Conservation (phyloP, 2,888 invertebrate species). For the Parelbella ahira region DNA sequence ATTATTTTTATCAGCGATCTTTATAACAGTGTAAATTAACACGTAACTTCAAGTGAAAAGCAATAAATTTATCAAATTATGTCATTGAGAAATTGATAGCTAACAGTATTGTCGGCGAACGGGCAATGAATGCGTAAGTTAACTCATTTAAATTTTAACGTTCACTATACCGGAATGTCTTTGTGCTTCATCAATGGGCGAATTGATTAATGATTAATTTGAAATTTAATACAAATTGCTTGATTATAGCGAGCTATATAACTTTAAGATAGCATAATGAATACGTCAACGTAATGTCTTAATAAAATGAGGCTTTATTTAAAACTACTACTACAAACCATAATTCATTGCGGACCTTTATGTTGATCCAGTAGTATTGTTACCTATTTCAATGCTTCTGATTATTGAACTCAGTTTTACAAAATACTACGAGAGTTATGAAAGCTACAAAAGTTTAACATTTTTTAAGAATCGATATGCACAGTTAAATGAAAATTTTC, state of each 20-base stretch:
- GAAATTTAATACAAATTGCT: not conserved
- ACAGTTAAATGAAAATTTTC: too few relatives aligned
- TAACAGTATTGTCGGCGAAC: slow-evolving; percentile 1
- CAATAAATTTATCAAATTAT: slow-evolving; percentile 17
- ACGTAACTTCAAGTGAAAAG: not conserved
- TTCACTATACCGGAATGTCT: slow-evolving; percentile 7
- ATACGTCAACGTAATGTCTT: not conserved
- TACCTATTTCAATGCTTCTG: too few relatives aligned
- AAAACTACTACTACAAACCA: too few relatives aligned
- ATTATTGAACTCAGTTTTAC: too few relatives aligned
- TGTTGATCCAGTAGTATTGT: too few relatives aligned
- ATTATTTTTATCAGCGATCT: slow-evolving; percentile 1
- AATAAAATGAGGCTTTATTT: too few relatives aligned
- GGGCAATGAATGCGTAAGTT: slow-evolving; percentile 2
- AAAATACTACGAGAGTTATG: too few relatives aligned
- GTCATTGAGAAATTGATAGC: slow-evolving; percentile 7
- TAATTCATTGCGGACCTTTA: too few relatives aligned
- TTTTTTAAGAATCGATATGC: too few relatives aligned
- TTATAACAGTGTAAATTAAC: not conserved
- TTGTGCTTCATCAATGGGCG: slow-evolving; percentile 9
- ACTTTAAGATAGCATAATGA: not conserved
- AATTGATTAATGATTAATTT: slow-evolving; percentile 1
- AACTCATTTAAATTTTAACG: slow-evolving; percentile 14
- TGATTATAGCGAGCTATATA: not conserved
- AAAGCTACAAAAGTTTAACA: too few relatives aligned